Percentiles rank a stretch among this genome's conserved stretches.
Evolutionary conservation across 2,113 vertebrate genomes (phyloP).

Genomic region (Phainopepla nitens): DNA sequence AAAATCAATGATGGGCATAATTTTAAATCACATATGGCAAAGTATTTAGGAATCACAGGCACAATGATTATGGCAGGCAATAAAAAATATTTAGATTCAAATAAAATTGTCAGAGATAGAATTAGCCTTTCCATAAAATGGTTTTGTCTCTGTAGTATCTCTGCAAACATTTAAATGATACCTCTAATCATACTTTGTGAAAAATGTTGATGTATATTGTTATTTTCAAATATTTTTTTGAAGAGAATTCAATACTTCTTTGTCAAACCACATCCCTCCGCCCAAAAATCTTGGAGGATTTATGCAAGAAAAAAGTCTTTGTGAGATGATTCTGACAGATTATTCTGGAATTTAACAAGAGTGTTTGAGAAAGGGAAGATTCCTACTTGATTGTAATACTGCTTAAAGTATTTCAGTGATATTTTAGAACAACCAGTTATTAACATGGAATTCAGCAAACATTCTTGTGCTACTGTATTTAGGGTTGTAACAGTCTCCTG

Average conservation of each 20-base stretch:
- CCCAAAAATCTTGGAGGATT: background rate
- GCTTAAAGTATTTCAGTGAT: background rate
- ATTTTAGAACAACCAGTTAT: background rate
- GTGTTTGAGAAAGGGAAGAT: background rate
- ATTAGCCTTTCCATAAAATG: conserved; percentile 19
- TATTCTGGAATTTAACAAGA: background rate
- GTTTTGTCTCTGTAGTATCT: background rate
- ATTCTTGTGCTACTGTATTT: background rate
- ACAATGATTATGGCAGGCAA: background rate
- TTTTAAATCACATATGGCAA: conserved; percentile 51
- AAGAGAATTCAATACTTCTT: background rate
- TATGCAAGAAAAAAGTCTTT: background rate
- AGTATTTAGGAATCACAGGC: conserved; percentile 30
- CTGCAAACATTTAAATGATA: conserved; percentile 32
- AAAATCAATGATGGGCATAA: conserved; percentile 43
- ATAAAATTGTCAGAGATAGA: conserved; percentile 17
- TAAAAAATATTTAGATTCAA: conserved; percentile 59
- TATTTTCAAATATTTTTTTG: background rate
- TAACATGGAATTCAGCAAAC: background rate
- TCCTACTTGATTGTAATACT: background rate
- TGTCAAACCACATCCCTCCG: background rate
- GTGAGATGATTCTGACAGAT: background rate
- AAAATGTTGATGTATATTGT: background rate
- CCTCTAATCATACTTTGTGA: conserved; percentile 7
- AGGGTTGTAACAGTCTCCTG: background rate